A percentile compares a stretch with the other conserved stretches of the same genome.
Evolutionary conservation across 2,113 vertebrate genomes (phyloP).

Genomic region (Penelope pileata): DNA sequence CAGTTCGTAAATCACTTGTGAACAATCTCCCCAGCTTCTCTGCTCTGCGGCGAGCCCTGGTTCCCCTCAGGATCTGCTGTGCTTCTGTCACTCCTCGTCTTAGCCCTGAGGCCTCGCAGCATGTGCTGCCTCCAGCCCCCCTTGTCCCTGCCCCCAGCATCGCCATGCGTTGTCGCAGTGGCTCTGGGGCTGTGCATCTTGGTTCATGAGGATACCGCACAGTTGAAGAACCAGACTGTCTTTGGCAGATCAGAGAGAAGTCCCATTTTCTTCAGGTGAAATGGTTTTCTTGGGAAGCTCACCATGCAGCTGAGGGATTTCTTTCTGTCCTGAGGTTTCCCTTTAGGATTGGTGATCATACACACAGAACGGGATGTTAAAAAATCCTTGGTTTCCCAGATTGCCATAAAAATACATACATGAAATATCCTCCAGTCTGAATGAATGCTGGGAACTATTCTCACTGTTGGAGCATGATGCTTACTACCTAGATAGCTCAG

Average conservation of each 20-base stretch:
- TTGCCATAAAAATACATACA: neutral
- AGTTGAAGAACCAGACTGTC: neutral
- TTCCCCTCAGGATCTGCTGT: neutral
- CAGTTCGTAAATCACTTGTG: neutral
- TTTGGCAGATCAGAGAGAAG: neutral
- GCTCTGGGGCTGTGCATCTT: neutral
- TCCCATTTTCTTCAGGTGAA: neutral
- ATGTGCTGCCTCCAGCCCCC: neutral
- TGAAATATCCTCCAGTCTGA: neutral
- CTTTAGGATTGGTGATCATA: neutral
- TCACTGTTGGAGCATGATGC: neutral
- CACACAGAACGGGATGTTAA: neutral
- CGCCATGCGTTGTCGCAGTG: neutral
- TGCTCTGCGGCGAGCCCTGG: neutral
- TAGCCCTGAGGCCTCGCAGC: neutral
- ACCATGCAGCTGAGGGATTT: neutral
- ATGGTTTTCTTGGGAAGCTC: neutral
- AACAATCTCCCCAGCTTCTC: neutral
- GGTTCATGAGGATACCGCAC: neutral
- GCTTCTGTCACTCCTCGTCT: rapidly evolving
- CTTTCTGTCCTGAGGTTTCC: neutral
- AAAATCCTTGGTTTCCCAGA: neutral
- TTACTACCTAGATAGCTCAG: neutral
- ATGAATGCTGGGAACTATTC: neutral
- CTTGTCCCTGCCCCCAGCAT: neutral